phyloP scores from a whole-genome alignment of 2,113 vertebrate species.

The Leptosomus discolor region DNA sequence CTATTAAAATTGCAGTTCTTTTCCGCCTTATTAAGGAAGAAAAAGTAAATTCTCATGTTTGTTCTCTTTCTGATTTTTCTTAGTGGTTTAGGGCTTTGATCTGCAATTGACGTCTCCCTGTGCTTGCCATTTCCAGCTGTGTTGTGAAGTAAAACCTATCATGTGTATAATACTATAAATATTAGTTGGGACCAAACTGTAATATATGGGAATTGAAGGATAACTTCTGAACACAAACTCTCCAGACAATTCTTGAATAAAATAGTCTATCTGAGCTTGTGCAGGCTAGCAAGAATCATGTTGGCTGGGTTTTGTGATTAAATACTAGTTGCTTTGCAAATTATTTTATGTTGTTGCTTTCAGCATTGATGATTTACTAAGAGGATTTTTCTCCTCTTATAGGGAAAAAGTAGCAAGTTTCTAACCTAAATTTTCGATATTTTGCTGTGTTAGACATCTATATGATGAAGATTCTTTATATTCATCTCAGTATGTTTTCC shows the following conservation, averaged over 20 bases:
- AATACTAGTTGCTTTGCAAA: neutral
- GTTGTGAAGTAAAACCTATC: neutral
- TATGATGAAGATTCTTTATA: neutral
- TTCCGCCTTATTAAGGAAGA: neutral
- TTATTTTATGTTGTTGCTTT: neutral
- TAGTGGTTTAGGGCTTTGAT: constrained; percentile 17
- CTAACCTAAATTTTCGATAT: neutral
- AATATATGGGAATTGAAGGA: neutral
- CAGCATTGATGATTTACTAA: neutral
- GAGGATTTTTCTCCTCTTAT: neutral
- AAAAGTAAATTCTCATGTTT: neutral
- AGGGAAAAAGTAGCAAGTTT: neutral
- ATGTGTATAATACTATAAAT: constrained; percentile 17
- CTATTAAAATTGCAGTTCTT: neutral
- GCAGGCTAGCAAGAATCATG: neutral
- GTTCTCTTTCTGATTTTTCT: neutral
- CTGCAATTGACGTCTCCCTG: neutral
- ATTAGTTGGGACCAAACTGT: neutral
- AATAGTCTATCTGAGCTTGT: neutral
- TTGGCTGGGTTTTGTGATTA: neutral
- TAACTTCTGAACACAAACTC: neutral
- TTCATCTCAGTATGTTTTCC: neutral
- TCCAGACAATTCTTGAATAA: neutral
- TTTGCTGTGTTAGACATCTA: neutral
- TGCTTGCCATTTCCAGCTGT: constrained; percentile 20